phyloP scores from a whole-genome alignment of 2,113 vertebrate species.

The Cololabis saira region DNA sequence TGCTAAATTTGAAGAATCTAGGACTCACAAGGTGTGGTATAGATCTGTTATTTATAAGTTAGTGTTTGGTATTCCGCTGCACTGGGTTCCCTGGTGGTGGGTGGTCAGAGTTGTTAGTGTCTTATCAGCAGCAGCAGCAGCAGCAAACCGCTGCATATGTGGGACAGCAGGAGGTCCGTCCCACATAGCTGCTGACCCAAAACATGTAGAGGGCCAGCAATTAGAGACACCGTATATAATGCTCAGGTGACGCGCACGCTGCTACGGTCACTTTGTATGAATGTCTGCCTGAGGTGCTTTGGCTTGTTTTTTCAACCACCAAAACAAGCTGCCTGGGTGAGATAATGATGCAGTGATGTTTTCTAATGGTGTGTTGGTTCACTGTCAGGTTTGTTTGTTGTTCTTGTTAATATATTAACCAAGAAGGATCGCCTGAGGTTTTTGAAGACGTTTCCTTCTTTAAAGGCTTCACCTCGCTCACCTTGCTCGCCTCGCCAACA shows the following conservation, averaged over 20 bases:
- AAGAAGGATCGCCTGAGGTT: background rate
- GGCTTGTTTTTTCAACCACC: background rate
- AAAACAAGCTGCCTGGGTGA: constrained; percentile 1
- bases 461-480: background rate
- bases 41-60: background rate
- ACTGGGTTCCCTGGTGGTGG: constrained; percentile 8
- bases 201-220: constrained; percentile 39
- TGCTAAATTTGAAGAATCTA: background rate
- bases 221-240: constrained; percentile 45
- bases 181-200: constrained; percentile 69
- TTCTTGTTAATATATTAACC: background rate
- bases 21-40: background rate
- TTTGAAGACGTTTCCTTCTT: background rate
- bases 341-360: background rate
- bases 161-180: constrained; percentile 58
- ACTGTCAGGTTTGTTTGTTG: background rate
- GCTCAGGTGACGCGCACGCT: constrained; percentile 34
- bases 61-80: background rate
- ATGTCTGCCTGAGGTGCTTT: background rate
- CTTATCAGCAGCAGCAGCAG: constrained; percentile 30
- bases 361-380: background rate
- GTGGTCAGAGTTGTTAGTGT: constrained; percentile 10
- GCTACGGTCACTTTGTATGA: constrained; percentile 4
- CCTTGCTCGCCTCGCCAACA: background rate
- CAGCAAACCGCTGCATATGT: constrained; percentile 39